Percentiles rank a stretch among this genome's conserved stretches.
Evolutionary conservation across 2,113 vertebrate species (phyloP).

Genomic region (Cettia cetti): DNA sequence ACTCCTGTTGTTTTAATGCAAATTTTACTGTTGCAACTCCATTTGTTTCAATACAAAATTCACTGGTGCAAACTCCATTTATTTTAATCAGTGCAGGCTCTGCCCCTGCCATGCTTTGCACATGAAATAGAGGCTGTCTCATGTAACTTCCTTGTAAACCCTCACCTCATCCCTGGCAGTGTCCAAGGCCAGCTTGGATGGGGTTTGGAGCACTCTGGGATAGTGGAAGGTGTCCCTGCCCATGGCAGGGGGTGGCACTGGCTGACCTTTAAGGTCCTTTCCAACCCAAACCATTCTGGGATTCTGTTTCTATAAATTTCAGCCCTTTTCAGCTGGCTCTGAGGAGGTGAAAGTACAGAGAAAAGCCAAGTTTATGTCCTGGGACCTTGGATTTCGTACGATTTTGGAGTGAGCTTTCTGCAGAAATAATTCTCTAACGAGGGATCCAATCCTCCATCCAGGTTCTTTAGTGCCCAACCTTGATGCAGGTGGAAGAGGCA

Average conservation of each 20-base stretch:
- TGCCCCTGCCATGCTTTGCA: neutral
- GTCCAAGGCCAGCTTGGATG: fast-evolving
- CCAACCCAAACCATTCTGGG: neutral
- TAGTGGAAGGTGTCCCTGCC: neutral
- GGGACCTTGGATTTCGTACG: neutral
- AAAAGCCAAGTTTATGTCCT: neutral
- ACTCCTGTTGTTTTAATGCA: neutral
- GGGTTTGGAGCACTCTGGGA: neutral
- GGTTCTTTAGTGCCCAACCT: fast-evolving
- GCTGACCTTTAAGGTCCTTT: neutral
- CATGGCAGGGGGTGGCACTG: neutral
- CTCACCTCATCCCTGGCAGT: neutral
- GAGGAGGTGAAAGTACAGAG: neutral
- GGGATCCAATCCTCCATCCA: neutral
- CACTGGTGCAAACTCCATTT: neutral
- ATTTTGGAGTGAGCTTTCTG: neutral
- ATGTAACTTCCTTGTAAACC: neutral
- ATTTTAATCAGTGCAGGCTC: neutral
- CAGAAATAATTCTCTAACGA: neutral
- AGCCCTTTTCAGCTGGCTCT: neutral
- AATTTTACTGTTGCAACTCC: neutral
- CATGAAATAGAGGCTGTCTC: neutral
- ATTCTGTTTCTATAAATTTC: neutral
- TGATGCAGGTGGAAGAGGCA: neutral
- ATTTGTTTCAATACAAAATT: neutral